Conservation (phyloP, 2,797 vertebrate species). For the Darevskia nairensis region DNA sequence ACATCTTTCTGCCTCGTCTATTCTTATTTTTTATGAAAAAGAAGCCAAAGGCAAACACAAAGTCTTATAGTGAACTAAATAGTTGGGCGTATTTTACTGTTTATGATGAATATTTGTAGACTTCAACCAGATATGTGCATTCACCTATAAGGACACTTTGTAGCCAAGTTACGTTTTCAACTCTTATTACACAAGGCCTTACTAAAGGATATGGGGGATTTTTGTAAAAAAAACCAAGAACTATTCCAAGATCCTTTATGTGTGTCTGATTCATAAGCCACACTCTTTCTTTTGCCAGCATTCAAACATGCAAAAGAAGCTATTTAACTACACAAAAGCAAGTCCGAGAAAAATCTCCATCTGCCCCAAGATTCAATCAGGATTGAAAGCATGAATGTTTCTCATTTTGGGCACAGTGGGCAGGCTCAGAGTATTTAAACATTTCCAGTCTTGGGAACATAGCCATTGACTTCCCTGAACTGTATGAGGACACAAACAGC, state of each 20-base stretch:
- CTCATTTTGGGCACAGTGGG: neutral
- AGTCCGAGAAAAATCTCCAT: neutral
- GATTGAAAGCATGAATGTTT: neutral
- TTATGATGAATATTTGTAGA: neutral
- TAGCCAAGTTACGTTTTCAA: neutral
- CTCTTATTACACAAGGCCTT: neutral
- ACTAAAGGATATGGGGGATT: neutral
- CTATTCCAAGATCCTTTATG: neutral
- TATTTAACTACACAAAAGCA: neutral
- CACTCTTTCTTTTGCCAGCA: neutral
- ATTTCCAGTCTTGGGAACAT: neutral
- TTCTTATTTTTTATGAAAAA: neutral
- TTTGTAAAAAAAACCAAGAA: neutral
- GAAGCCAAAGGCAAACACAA: neutral
- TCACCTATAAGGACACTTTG: neutral
- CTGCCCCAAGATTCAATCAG: neutral
- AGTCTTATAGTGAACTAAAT: neutral
- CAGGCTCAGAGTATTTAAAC: neutral
- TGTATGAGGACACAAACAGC: neutral
- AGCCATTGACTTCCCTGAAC: neutral
- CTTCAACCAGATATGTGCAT: neutral
- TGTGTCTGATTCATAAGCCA: constrained; percentile 8
- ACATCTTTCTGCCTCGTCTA: neutral
- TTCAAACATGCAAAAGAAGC: constrained; percentile 1
- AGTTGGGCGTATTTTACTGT: neutral